phyloP scores from a whole-genome alignment of 2,113 vertebrate species.

The Elanus axillaris region DNA sequence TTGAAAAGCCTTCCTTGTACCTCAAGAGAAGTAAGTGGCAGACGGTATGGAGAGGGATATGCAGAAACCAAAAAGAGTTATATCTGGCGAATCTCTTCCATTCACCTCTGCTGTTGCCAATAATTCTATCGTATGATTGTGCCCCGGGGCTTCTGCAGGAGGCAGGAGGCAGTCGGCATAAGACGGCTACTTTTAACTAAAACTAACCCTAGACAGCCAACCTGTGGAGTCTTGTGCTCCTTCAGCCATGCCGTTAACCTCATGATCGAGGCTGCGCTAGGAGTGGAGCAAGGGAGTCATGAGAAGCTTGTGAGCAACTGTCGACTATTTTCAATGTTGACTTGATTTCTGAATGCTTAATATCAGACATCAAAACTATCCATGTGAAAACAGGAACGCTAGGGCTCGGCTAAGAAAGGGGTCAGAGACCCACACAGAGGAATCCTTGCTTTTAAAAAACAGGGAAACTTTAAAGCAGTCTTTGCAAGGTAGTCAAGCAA shows the following conservation, averaged over 20 bases:
- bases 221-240: neutral
- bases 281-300: neutral
- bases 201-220: neutral
- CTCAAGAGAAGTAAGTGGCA: neutral
- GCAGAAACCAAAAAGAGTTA: neutral
- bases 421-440: neutral
- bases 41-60: neutral
- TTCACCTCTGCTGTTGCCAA: neutral
- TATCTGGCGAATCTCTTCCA: rapidly evolving
- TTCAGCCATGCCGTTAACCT: neutral
- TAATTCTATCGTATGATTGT: neutral
- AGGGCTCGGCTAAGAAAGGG: neutral
- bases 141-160: neutral
- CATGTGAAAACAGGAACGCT: neutral
- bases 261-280: neutral
- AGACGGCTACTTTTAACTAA: neutral
- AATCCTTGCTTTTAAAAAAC: neutral
- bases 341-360: rapidly evolving
- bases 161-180: neutral
- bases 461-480: neutral
- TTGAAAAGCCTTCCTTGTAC: neutral
- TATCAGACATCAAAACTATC: rapidly evolving
- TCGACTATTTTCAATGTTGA: neutral
- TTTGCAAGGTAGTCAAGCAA: neutral
- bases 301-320: neutral